A percentile compares a stretch with the other conserved stretches of the same genome.
phyloP scores from a whole-genome alignment of 2,113 vertebrate genomes.

The Apeltes quadracus region DNA sequence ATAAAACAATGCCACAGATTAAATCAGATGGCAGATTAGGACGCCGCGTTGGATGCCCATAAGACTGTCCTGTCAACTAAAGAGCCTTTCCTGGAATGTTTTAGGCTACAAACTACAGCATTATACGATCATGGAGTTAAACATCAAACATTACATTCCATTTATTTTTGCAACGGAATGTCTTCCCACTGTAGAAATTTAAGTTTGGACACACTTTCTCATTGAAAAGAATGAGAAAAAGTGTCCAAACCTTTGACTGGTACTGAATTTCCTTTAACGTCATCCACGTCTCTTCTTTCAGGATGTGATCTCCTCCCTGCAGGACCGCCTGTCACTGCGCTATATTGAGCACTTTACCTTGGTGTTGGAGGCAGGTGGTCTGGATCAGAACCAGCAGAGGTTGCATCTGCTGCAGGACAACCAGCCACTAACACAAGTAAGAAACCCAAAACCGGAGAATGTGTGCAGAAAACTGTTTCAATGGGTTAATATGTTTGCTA shows the following conservation, averaged over 20 bases:
- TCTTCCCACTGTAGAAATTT: constrained; percentile 18
- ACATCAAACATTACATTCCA: neutral
- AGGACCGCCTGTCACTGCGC: constrained; percentile 96
- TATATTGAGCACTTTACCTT: constrained; percentile 97
- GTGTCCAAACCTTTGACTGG: too few relatives aligned
- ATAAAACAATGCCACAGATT: constrained; percentile 62
- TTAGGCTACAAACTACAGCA: constrained; percentile 18
- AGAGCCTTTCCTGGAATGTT: constrained; percentile 45
- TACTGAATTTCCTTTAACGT: constrained; percentile 22
- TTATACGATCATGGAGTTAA: constrained; percentile 18
- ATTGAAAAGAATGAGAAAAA: too few relatives aligned
- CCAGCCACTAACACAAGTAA: constrained; percentile 94
- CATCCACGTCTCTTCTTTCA: constrained; percentile 62
- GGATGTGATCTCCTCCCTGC: constrained; percentile 96
- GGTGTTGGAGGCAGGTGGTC: constrained; percentile 91
- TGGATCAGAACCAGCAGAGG: constrained; percentile 91
- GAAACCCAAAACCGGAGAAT: constrained; percentile 39
- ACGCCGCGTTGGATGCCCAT: constrained; percentile 40
- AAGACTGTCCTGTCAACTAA: constrained; percentile 44
- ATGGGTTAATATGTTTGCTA: neutral
- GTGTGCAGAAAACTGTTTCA: neutral
- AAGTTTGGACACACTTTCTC: neutral
- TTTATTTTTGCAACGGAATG: constrained; percentile 7
- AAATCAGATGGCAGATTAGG: constrained; percentile 53
- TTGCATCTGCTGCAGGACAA: constrained; percentile 95